A percentile compares a stretch with the other conserved stretches of the same genome.
Conservation (phyloP, 2,888 invertebrate species). For the Tethea ocularis region DNA sequence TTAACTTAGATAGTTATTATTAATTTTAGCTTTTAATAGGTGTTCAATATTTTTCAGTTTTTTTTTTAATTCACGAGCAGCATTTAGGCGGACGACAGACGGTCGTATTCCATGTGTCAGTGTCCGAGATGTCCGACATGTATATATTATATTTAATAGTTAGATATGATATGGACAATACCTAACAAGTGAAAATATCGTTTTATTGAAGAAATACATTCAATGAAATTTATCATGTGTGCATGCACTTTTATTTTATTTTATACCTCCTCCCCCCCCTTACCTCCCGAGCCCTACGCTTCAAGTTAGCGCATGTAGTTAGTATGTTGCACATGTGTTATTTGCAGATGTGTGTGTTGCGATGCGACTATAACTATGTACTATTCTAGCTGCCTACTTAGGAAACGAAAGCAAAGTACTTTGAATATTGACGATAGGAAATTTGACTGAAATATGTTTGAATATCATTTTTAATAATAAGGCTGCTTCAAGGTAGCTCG, state of each 20-base stretch:
- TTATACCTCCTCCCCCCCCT: conserved; percentile 36
- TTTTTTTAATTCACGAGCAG: conserved; percentile 58
- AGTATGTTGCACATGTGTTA: conserved; percentile 28
- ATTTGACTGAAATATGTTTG: no score
- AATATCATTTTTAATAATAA: no score
- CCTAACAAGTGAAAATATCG: conserved; percentile 81
- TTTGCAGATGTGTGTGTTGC: conserved; percentile 12
- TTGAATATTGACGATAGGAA: background rate
- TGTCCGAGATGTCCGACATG: conserved; percentile 55
- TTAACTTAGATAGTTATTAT: conserved; percentile 76
- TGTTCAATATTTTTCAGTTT: conserved; percentile 77
- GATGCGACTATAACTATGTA: conserved; percentile 8
- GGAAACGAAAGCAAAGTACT: background rate
- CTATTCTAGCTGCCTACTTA: conserved; percentile 12
- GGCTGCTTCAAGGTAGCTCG: no score
- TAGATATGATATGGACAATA: conserved; percentile 82
- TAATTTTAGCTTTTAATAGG: conserved; percentile 81
- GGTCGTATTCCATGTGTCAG: conserved; percentile 36
- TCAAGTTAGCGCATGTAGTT: conserved; percentile 64
- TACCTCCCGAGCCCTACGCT: conserved; percentile 47
- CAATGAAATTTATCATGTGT: conserved; percentile 71
- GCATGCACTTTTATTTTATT: conserved; percentile 74
- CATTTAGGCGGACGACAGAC: conserved; percentile 60
- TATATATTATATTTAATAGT: conserved; percentile 78
- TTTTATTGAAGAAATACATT: conserved; percentile 81